These are phyloP conservation scores for Argyra leucocephala DNA, from an alignment of 2,888 invertebrate genomes.

Conservation along the genomic window DNA sequence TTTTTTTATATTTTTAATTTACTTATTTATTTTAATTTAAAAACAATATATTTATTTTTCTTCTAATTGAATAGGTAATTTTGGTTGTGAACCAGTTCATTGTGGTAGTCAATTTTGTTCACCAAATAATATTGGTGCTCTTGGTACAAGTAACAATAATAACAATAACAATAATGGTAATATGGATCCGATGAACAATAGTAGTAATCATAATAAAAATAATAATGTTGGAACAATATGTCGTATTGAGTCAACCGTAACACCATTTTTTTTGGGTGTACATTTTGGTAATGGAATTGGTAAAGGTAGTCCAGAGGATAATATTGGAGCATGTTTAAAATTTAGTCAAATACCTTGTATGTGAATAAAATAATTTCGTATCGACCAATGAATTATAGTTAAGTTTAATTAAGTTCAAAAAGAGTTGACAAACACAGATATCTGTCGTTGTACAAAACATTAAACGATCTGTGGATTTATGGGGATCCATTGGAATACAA, in stretches of 20 bases:
- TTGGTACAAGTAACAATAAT: neutral
- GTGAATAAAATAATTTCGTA: slow-evolving; percentile 26
- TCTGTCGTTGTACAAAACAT: too few species aligned
- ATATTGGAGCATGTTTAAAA: slow-evolving; percentile 68
- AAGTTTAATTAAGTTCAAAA: too few species aligned
- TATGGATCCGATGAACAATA: neutral
- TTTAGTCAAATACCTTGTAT: slow-evolving; percentile 64
- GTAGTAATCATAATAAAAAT: neutral
- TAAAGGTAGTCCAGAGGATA: slow-evolving; percentile 68
- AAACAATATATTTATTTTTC: neutral
- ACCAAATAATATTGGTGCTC: slow-evolving; percentile 34
- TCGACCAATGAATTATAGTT: too few species aligned
- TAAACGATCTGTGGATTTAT: too few species aligned
- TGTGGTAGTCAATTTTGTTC: slow-evolving; percentile 67
- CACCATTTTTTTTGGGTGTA: slow-evolving; percentile 68
- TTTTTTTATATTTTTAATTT: too few species aligned
- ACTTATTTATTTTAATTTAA: too few species aligned
- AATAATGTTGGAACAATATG: slow-evolving; percentile 33
- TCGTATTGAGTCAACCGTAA: slow-evolving; percentile 63
- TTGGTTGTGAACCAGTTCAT: slow-evolving; percentile 64
- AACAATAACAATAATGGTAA: neutral
- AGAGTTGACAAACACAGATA: too few species aligned
- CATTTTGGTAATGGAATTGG: slow-evolving; percentile 61
- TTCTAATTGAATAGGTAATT: slow-evolving; percentile 25
- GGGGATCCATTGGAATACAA: too few species aligned